Evolutionary conservation across 2,888 invertebrate species (phyloP).

Genomic region (Lacanobia wlatinum): DNA sequence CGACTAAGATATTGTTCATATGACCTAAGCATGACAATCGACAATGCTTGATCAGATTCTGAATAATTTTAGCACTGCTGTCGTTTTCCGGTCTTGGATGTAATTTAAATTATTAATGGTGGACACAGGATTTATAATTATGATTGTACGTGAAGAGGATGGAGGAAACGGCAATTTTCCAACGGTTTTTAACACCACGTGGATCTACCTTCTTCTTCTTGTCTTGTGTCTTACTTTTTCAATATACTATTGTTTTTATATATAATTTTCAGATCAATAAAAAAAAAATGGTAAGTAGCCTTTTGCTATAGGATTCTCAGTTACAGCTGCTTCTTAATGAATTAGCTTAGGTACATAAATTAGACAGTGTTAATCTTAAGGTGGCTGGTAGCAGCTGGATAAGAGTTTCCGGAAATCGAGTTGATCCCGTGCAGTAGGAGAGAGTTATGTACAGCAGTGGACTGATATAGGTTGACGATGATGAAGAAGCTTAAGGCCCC

Average conservation of each 20-base stretch:
- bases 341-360: background rate
- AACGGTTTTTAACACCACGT: conserved; percentile 27
- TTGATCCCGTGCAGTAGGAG: too few species aligned
- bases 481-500: too few species aligned
- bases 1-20: conserved; percentile 49
- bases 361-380: too few species aligned
- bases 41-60: conserved; percentile 58
- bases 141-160: conserved; percentile 25
- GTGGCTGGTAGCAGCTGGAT: too few species aligned
- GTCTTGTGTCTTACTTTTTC: too few species aligned
- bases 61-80: conserved; percentile 61
- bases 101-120: conserved; percentile 42
- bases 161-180: background rate
- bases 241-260: too few species aligned
- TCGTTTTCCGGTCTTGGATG: conserved; percentile 44
- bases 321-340: background rate
- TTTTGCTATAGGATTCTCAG: background rate
- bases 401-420: too few species aligned
- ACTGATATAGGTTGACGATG: too few species aligned
- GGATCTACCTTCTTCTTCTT: too few species aligned
- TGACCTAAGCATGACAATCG: conserved; percentile 58
- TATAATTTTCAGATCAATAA: too few species aligned
- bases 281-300: too few species aligned
- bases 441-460: too few species aligned
- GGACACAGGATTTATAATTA: conserved; percentile 25